Conservation (phyloP, 2,888 invertebrate genomes). For the Maniola hyperantus region DNA sequence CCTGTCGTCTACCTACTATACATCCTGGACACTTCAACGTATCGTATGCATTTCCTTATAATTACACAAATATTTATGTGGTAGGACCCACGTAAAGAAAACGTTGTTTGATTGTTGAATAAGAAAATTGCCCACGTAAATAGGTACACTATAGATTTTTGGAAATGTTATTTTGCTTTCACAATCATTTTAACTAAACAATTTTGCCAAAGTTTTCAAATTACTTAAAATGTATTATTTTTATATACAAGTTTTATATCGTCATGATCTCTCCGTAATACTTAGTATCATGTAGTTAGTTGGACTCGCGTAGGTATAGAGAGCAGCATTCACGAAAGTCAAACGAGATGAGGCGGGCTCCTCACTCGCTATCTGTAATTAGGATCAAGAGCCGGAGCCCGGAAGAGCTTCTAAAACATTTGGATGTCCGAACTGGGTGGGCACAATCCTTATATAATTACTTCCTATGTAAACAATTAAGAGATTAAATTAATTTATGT, state of each 20-base stretch:
- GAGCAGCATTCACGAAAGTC: slow-evolving; percentile 49
- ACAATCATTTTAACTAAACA: too few relatives aligned
- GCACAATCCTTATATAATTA: slow-evolving; percentile 32
- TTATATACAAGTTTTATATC: background rate
- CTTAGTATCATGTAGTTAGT: slow-evolving; percentile 8
- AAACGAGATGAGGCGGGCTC: slow-evolving; percentile 62
- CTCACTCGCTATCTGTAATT: slow-evolving; percentile 72
- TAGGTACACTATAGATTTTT: too few relatives aligned
- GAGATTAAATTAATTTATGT: slow-evolving; percentile 31
- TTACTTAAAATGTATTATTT: too few relatives aligned
- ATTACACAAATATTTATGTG: too few relatives aligned
- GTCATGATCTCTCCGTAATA: background rate
- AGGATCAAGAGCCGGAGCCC: slow-evolving; percentile 67
- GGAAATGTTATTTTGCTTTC: too few relatives aligned
- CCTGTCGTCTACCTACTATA: too few relatives aligned
- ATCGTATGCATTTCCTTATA: too few relatives aligned
- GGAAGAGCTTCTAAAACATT: slow-evolving; percentile 62
- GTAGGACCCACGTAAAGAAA: too few relatives aligned
- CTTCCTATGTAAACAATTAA: slow-evolving; percentile 31
- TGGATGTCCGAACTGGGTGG: slow-evolving; percentile 48
- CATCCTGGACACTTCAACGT: too few relatives aligned
- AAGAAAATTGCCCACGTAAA: too few relatives aligned
- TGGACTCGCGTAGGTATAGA: slow-evolving; percentile 20
- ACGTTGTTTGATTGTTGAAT: too few relatives aligned
- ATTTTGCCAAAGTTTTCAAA: too few relatives aligned